A percentile compares a stretch with the other conserved stretches of the same genome.
Evolutionary conservation across 2,113 vertebrate genomes (phyloP).

Genomic region (Rostratula benghalensis): DNA sequence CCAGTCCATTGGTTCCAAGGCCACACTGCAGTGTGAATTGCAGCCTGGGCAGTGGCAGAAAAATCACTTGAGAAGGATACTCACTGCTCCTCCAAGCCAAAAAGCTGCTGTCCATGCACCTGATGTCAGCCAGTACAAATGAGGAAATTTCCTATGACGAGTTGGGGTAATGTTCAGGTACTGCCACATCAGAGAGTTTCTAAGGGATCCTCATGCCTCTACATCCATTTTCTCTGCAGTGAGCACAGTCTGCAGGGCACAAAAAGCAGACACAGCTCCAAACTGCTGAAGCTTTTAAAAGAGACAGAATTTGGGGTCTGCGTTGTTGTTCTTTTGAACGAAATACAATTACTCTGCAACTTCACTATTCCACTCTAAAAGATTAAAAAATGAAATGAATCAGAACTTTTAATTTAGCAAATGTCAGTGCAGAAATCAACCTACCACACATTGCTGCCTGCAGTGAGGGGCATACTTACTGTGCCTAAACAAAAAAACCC

Average conservation of each 20-base stretch:
- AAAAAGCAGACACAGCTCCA: background rate
- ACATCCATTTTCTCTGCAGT: background rate
- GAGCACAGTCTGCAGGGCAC: background rate
- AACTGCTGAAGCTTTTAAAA: background rate
- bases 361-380: background rate
- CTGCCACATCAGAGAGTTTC: background rate
- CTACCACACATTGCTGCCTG: accelerated
- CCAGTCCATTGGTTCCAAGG: accelerated
- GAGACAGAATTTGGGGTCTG: background rate
- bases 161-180: background rate
- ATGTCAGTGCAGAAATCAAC: background rate
- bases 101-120: background rate
- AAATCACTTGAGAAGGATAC: background rate
- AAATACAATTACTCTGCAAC: background rate
- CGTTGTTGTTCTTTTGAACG: background rate
- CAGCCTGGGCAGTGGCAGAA: background rate
- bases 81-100: background rate
- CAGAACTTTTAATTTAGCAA: background rate
- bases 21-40: accelerated
- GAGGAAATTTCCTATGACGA: background rate
- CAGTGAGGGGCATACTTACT: background rate
- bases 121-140: background rate
- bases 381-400: background rate
- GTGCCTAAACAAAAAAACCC: background rate
- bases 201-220: background rate